phyloP scores from a whole-genome alignment of 2,888 invertebrate species.

The Melieria picta region DNA sequence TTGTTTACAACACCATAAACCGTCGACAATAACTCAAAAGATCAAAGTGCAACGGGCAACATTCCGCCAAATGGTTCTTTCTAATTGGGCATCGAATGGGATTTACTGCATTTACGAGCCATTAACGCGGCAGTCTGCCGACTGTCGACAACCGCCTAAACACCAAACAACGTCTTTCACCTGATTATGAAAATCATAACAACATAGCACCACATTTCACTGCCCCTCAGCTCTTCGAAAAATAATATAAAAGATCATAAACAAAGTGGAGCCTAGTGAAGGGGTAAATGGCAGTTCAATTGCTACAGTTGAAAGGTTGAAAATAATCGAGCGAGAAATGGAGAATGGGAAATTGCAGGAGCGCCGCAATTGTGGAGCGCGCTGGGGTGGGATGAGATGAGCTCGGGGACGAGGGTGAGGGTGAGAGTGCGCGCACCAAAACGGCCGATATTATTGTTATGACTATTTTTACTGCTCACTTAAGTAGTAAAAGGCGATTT shows the following conservation, averaged over 20 bases:
- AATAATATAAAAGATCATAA: neutral
- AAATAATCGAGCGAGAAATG: neutral
- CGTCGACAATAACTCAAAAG: constrained; percentile 11
- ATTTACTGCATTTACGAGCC: too few relatives aligned
- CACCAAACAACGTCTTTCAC: constrained; percentile 7
- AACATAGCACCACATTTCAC: neutral
- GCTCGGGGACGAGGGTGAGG: neutral
- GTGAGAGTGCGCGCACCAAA: neutral
- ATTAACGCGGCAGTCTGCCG: too few relatives aligned
- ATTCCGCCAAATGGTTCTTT: neutral
- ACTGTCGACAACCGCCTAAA: neutral
- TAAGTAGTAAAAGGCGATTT: constrained; percentile 49
- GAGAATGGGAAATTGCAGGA: neutral
- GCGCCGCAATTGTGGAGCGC: neutral
- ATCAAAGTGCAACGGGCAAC: constrained; percentile 18
- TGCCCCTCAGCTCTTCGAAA: neutral
- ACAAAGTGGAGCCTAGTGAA: neutral
- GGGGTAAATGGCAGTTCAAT: constrained; percentile 2
- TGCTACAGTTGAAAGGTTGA: constrained; percentile 17
- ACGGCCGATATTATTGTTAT: constrained; percentile 16
- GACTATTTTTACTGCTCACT: constrained; percentile 53
- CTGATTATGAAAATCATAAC: constrained; percentile 24
- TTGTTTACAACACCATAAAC: neutral
- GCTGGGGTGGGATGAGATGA: neutral
- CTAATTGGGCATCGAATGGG: too few relatives aligned